phyloP scores from a whole-genome alignment of 2,113 vertebrate species.

The Lasiurus cinereus region DNA sequence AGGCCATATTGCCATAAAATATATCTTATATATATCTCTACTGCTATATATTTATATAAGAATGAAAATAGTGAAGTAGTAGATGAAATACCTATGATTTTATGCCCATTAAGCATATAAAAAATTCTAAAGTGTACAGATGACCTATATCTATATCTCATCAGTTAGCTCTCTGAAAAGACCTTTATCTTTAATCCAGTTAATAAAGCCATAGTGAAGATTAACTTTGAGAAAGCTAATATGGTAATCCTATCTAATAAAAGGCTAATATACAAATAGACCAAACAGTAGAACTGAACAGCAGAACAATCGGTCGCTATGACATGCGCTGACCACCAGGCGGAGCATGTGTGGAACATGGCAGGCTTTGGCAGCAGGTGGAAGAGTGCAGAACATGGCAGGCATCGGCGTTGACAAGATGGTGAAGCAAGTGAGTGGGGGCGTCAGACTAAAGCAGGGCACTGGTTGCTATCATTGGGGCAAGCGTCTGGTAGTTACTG shows the following conservation, averaged over 20 bases:
- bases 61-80: constrained; percentile 41
- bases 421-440: no score
- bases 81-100: constrained; percentile 2
- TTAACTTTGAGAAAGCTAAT: neutral
- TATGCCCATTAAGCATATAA: constrained; percentile 43
- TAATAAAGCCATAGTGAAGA: neutral
- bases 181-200: neutral
- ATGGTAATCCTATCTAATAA: neutral
- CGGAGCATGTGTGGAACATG: no score
- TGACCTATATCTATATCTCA: constrained; percentile 50
- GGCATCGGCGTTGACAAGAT: no score
- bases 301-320: no score
- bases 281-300: no score
- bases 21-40: constrained; percentile 58
- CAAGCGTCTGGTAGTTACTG: no score
- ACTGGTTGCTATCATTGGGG: no score
- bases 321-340: no score
- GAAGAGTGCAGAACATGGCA: no score
- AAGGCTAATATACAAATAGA: no score
- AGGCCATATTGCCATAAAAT: constrained; percentile 66
- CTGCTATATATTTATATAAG: constrained; percentile 51
- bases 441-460: no score
- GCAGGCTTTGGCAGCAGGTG: no score
- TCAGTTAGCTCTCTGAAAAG: neutral
- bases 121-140: constrained; percentile 5